phyloP scores from a whole-genome alignment of 2,113 vertebrate species.

The Muntiacus muntjak region DNA sequence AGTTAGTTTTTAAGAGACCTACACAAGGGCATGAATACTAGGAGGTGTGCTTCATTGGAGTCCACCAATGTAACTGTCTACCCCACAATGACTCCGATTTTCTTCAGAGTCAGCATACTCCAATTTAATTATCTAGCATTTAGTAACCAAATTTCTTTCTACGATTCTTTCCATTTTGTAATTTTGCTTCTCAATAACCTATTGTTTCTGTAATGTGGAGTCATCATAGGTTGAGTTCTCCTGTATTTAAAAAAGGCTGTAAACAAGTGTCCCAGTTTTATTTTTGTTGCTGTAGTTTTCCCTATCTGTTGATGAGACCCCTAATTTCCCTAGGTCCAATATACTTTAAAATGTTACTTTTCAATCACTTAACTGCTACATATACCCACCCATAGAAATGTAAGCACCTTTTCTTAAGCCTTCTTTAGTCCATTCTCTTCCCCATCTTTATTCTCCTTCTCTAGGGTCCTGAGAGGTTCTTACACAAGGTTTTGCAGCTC shows the following conservation, averaged over 20 bases:
- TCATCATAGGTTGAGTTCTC: not conserved
- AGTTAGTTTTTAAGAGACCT: not conserved
- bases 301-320: not conserved
- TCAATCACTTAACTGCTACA: not conserved
- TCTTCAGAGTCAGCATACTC: not conserved
- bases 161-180: not conserved
- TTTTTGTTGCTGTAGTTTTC: not conserved
- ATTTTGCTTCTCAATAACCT: not conserved
- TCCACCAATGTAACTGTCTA: not conserved
- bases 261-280: not conserved
- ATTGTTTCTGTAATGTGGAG: not conserved
- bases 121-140: not conserved
- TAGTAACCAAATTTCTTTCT: not conserved
- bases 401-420: constrained; percentile 51
- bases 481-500: constrained; percentile 59
- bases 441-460: constrained; percentile 53
- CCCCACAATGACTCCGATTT: not conserved
- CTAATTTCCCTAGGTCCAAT: not conserved
- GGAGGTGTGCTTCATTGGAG: not conserved
- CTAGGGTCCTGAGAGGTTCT: constrained; percentile 56
- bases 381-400: not conserved
- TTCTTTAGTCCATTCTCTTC: constrained; percentile 35
- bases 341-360: not conserved
- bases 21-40: not conserved
- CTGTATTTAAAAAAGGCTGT: not conserved